phyloP scores from a whole-genome alignment of 64 coral and sea anemone genomes.

The Catalaphyllia jardinei region DNA sequence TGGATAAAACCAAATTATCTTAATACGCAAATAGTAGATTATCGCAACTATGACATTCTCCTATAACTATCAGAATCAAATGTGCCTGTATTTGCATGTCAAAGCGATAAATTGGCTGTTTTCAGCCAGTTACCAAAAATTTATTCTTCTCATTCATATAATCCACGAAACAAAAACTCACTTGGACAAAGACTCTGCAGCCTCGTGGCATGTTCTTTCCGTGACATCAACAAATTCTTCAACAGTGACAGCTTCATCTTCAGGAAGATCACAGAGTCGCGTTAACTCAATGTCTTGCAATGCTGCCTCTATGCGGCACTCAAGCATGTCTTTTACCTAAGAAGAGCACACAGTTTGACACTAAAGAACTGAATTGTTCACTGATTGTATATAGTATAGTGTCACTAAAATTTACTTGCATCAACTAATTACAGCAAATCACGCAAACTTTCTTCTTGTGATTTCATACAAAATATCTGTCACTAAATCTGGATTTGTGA shows the following conservation, averaged over 20 bases:
- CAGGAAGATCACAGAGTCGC: slow-evolving; percentile 76
- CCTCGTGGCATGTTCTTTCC: slow-evolving; percentile 57
- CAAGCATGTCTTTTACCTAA: slow-evolving; percentile 93
- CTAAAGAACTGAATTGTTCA: not conserved
- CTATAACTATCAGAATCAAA: too few relatives aligned
- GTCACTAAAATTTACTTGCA: not conserved
- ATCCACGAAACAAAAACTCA: not conserved
- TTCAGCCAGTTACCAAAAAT: too few relatives aligned
- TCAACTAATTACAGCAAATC: too few relatives aligned
- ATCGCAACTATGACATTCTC: too few relatives aligned
- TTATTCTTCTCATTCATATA: too few relatives aligned
- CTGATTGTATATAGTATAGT: not conserved
- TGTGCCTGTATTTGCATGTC: too few relatives aligned
- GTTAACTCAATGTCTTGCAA: slow-evolving; percentile 79
- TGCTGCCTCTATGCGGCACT: slow-evolving; percentile 90
- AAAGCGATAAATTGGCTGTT: too few relatives aligned
- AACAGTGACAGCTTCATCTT: slow-evolving; percentile 89
- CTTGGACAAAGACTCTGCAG: slow-evolving; percentile 82
- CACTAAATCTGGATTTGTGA: too few relatives aligned
- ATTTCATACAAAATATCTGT: too few relatives aligned
- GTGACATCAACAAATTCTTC: slow-evolving; percentile 85
- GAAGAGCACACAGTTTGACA: not conserved
- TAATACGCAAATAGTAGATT: too few relatives aligned
- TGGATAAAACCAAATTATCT: too few relatives aligned
- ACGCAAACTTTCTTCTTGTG: too few relatives aligned